These are phyloP conservation scores for Adelphocoris suturalis DNA, from an alignment of 2,888 invertebrate species.

Conservation along the genomic window DNA sequence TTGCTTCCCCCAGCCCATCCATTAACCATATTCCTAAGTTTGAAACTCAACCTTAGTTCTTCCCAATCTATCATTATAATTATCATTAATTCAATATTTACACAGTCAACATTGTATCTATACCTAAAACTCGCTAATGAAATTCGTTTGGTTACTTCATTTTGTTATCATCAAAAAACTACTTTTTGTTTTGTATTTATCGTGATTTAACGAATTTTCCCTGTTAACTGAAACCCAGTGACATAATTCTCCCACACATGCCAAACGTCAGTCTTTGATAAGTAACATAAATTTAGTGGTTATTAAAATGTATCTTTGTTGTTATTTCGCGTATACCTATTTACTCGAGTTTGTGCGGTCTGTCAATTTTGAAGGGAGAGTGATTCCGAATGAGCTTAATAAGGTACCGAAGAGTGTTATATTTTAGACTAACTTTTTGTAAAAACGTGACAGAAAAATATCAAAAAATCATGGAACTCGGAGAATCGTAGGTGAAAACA, in stretches of 20 bases:
- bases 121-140: background rate
- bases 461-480: background rate
- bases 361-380: constrained; percentile 20
- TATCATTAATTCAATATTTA: constrained; percentile 1
- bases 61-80: background rate
- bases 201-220: background rate
- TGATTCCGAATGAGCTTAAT: constrained; percentile 57
- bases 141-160: background rate
- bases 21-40: constrained; percentile 69
- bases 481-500: background rate
- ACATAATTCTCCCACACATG: background rate
- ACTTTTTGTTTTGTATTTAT: background rate
- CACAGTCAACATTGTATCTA: background rate
- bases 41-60: constrained; percentile 63
- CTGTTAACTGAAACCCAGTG: background rate
- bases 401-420: constrained; percentile 31
- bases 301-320: background rate
- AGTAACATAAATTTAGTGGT: background rate
- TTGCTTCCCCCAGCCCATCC: constrained; percentile 71
- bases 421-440: constrained; percentile 51
- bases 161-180: background rate
- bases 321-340: background rate
- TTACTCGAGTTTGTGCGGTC: constrained; percentile 16
- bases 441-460: constrained; percentile 34
- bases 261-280: background rate